These are phyloP conservation scores for Stratiomys singularior DNA, from an alignment of 2,888 invertebrate species.

Conservation along the genomic window DNA sequence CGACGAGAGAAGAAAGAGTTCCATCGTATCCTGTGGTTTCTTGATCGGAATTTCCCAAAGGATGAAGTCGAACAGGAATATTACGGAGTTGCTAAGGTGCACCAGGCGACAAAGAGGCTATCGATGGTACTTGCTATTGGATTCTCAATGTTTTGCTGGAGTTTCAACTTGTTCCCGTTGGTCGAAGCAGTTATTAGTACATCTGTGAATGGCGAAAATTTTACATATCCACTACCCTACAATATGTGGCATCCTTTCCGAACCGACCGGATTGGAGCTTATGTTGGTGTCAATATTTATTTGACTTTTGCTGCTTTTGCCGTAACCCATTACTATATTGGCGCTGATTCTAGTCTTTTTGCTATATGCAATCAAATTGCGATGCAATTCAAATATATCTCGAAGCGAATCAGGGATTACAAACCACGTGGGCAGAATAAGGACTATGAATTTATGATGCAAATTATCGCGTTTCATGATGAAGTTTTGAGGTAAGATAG, in stretches of 20 bases:
- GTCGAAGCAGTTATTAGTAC: neutral
- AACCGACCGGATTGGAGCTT: neutral
- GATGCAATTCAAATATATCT: constrained; percentile 44
- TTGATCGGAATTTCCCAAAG: constrained; percentile 19
- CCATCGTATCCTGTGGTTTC: neutral
- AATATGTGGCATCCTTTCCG: constrained; percentile 24
- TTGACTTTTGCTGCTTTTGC: constrained; percentile 14
- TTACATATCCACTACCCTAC: constrained; percentile 28
- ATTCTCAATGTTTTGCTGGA: constrained; percentile 36
- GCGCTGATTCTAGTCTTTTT: constrained; percentile 23
- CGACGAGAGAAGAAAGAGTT: constrained; percentile 12
- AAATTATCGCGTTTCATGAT: neutral
- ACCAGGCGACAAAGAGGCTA: neutral
- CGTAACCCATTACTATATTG: constrained; percentile 23
- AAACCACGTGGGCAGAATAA: neutral
- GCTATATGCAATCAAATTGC: constrained; percentile 29
- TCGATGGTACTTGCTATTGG: neutral
- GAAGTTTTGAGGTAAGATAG: constrained; percentile 20
- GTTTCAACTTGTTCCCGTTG: constrained; percentile 34
- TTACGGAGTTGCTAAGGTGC: constrained; percentile 1
- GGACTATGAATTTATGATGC: neutral
- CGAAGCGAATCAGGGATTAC: constrained; percentile 9
- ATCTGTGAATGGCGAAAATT: neutral
- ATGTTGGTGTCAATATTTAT: constrained; percentile 17
- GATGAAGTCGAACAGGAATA: neutral